Percentiles rank a stretch among this genome's conserved stretches.
Evolutionary conservation across 2,888 invertebrate genomes (phyloP).

Genomic region (Lamellibrachia columna): DNA sequence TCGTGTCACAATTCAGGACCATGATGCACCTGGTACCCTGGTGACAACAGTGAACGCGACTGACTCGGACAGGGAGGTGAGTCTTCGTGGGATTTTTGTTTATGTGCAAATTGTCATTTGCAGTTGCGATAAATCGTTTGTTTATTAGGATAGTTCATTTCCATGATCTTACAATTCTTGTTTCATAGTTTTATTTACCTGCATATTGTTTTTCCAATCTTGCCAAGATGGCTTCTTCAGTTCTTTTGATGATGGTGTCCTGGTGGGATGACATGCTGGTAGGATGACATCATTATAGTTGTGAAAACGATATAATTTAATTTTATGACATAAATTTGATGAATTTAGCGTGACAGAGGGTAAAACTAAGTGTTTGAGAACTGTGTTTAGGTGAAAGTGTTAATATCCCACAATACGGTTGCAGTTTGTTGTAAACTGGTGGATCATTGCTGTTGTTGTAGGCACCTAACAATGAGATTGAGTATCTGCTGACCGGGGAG

Average conservation of each 20-base stretch:
- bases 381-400: not conserved
- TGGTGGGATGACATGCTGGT: too few species aligned
- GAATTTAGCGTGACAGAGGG: not conserved
- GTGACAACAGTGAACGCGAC: slow-evolving; percentile 49
- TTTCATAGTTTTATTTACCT: too few species aligned
- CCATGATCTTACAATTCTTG: too few species aligned
- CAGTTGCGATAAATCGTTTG: not conserved
- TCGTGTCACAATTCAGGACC: slow-evolving; percentile 46
- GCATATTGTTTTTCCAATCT: too few species aligned
- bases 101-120: not conserved
- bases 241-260: too few species aligned
- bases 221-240: too few species aligned
- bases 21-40: slow-evolving; percentile 43
- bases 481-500: slow-evolving; percentile 39
- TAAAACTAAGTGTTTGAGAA: not conserved
- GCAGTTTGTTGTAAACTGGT: not conserved
- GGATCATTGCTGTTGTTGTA: slow-evolving; percentile 28
- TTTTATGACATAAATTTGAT: not conserved
- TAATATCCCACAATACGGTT: too few species aligned
- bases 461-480: slow-evolving; percentile 45
- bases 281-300: not conserved
- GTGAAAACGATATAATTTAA: not conserved
- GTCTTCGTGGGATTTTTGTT: not conserved
- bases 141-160: too few species aligned
- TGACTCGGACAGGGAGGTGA: slow-evolving; percentile 52